phyloP scores from a whole-genome alignment of 2,113 vertebrate genomes.

The Anarrhichthys ocellatus region DNA sequence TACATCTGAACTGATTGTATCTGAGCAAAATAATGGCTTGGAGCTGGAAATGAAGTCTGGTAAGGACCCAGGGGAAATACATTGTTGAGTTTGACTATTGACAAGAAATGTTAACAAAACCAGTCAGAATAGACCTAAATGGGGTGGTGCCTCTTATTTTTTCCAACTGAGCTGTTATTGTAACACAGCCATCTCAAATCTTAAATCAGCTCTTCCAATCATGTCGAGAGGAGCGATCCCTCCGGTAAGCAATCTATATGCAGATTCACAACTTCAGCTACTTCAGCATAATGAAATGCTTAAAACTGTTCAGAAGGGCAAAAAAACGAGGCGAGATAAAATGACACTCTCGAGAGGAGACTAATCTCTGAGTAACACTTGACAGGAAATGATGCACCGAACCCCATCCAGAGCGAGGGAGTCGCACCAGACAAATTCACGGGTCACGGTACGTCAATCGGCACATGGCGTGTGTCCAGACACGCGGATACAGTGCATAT shows the following conservation, averaged over 20 bases:
- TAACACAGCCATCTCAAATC: slow-evolving; percentile 61
- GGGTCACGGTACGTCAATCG: slow-evolving; percentile 50
- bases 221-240: slow-evolving; percentile 64
- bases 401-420: slow-evolving; percentile 35
- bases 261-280: slow-evolving; percentile 80
- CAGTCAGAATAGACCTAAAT: slow-evolving; percentile 34
- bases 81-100: slow-evolving; percentile 36
- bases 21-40: background rate
- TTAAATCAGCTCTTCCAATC: slow-evolving; percentile 75
- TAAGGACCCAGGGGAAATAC: background rate
- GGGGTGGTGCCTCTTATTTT: slow-evolving; percentile 27
- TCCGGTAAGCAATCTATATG: slow-evolving; percentile 79
- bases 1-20: slow-evolving; percentile 39
- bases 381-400: slow-evolving; percentile 65
- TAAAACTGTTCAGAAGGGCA: slow-evolving; percentile 71
- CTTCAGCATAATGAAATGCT: slow-evolving; percentile 76
- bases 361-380: slow-evolving; percentile 78
- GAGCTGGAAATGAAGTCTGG: slow-evolving; percentile 29
- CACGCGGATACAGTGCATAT: slow-evolving; percentile 52
- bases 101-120: slow-evolving; percentile 47
- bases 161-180: slow-evolving; percentile 55
- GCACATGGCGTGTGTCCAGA: slow-evolving; percentile 45
- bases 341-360: slow-evolving; percentile 67
- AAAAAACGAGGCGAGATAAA: slow-evolving; percentile 71
- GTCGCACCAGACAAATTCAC: slow-evolving; percentile 44